phyloP scores from a whole-genome alignment of 1,140 invertebrate genomes.

The Drosophila truncata region DNA sequence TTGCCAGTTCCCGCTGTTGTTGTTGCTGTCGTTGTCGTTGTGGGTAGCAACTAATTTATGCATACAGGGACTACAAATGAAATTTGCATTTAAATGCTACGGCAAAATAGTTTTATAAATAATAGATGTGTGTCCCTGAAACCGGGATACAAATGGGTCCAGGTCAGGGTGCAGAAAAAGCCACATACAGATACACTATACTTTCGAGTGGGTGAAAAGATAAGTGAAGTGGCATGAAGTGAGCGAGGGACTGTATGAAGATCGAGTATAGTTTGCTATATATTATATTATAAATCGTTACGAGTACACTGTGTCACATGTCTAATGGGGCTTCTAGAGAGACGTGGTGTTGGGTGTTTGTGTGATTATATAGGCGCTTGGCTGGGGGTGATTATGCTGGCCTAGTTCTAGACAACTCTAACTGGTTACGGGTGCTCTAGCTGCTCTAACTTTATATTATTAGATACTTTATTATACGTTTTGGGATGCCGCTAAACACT shows the following conservation, averaged over 20 bases:
- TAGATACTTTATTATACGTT: constrained; percentile 15
- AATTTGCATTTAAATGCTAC: constrained; percentile 80
- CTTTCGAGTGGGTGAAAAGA: constrained; percentile 13
- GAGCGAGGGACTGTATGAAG: constrained; percentile 8
- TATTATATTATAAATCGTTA: constrained; percentile 16
- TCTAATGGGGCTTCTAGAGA: constrained; percentile 44
- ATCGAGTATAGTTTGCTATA: constrained; percentile 44
- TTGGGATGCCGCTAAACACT: constrained; percentile 40
- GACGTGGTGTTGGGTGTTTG: not conserved
- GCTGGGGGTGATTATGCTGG: constrained; percentile 32
- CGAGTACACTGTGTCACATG: constrained; percentile 22
- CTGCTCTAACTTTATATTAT: constrained; percentile 45
- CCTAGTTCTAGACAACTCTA: constrained; percentile 44
- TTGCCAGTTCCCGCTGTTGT: constrained; percentile 12
- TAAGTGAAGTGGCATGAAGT: not conserved
- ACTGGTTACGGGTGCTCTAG: constrained; percentile 43
- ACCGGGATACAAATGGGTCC: constrained; percentile 18
- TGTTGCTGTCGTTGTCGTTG: constrained; percentile 18
- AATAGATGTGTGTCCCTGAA: constrained; percentile 58
- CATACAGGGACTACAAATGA: constrained; percentile 71
- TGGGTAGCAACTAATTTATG: constrained; percentile 70
- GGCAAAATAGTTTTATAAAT: constrained; percentile 77
- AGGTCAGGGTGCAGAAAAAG: constrained; percentile 32
- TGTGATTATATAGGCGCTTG: constrained; percentile 1
- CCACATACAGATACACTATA: constrained; percentile 16